Base-by-base conservation (phyloP, 2,888 invertebrate species). In the Tipula vernalis region DNA sequence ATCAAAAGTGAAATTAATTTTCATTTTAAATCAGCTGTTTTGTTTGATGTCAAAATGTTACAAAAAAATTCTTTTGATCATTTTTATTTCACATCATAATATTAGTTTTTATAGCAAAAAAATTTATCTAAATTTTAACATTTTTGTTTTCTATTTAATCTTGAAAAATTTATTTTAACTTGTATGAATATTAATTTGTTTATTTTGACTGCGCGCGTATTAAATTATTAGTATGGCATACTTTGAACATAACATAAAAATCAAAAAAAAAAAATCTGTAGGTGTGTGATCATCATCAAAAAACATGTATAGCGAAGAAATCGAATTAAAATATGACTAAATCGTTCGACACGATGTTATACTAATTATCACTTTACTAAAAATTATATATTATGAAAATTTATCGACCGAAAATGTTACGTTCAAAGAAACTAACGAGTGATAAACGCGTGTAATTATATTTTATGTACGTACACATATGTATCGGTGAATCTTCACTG, bases 171-270 rank as follows among this genome's bases (percentile, higher is more conserved):
- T 71, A 71, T 71, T 71, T 71, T 71, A 71, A 28, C 28, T 71
- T 71, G 71, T 71, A 71, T 71, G 71, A 71, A 71, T 71, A 71
- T 71, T 71, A 71, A 71, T 71, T 71, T 71, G 71, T 71, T 71
- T 71, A 71, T 71, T 71, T 71, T 71, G 71, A 71, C 71, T 71
- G 71, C 10, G 28, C 71, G 71, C 71, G 28, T 71, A 71, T 71
- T 71, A 71, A 71, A 71, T 71, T 71, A 71, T 71, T 71, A 71
- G 71, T 71, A 71, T 71, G 71, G 71, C 71, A 71, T 71, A 71
- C 71, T 71, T 71, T 71, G 71, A 71, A 71, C 71, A 71, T 71
- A 71, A 71, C 71, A 18, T 39, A 71, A 71, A 71, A 8, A 71
- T 28, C n/a, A 71, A 28, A 71, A 6, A 28, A 2, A 71, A 28